Base-by-base conservation (phyloP, 1,140 invertebrate species). In the Ericerus pela region DNA sequence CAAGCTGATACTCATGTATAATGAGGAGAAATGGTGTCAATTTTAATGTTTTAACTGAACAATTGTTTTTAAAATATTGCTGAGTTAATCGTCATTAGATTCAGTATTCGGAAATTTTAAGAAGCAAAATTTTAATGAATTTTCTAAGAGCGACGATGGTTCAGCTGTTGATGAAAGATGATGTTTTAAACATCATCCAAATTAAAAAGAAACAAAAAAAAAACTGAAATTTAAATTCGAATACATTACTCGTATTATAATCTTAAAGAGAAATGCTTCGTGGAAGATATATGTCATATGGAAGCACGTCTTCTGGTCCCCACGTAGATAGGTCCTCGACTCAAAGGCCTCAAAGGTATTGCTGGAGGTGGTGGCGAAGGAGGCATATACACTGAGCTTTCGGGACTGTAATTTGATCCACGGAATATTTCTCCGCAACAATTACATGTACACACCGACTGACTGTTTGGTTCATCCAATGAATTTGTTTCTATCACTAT, bases 381-480 rank as follows among this genome's bases (percentile, higher is more conserved):
- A 14, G 41, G 41, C 41, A 47, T 47, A 14, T 47, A 47, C 26
- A 47, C 41, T 47, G 41, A 47, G 20, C 41, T 47, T 47, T 47
- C 41, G 8, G 41, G 41, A 47, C 41, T 47, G 20, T 47, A 47
- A 47, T 24, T 47, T 2, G 16, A 31, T 56, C 26, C 38, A 30
- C 30, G 20, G 11, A 36, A 57, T 31, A 51, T 29, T 51, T 47
- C 30, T 12, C 56, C 36, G 28, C 55, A 76, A 64, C 75, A 76
- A 66, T 78, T 79, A 60, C 87, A 90, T 54, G 79, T 82, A 70
- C 85, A 89, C 57, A 81, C 84, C 71, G 85, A 90, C 57, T 88
- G 85, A 33, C 84, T 88, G 31, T 78, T 69, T 30, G 77, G 73
- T 67, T 85, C 81, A 64, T 72, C 76, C 51, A 79, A 66, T 54